Percentiles rank a stretch among this genome's conserved stretches.
Conservation (phyloP, 2,113 vertebrate genomes). For the Oceanites oceanicus region DNA sequence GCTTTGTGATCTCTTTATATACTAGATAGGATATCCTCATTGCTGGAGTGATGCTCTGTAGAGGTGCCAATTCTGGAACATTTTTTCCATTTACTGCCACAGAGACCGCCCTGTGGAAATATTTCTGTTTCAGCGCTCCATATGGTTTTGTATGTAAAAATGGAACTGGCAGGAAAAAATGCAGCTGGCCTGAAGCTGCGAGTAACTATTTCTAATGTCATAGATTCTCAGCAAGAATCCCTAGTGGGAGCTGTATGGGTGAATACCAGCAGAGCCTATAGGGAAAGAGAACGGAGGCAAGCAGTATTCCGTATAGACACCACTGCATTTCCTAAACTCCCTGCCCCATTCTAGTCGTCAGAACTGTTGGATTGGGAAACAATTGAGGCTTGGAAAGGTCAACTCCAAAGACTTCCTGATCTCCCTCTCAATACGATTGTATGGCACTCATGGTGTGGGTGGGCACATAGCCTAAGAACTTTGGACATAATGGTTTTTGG, state of each 20-base stretch:
- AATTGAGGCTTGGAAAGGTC: neutral
- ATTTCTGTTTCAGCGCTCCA: neutral
- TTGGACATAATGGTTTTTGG: neutral
- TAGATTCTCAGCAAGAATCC: neutral
- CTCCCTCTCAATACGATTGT: neutral
- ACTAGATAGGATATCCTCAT: neutral
- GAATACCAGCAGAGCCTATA: neutral
- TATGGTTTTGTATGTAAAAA: slow-evolving; percentile 18
- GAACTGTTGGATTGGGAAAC: neutral
- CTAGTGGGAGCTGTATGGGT: neutral
- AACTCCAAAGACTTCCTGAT: neutral
- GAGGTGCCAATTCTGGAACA: slow-evolving; percentile 10
- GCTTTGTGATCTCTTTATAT: neutral
- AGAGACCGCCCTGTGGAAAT: neutral
- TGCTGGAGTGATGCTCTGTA: neutral
- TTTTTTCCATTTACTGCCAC: slow-evolving; percentile 33
- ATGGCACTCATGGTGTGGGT: neutral
- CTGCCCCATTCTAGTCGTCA: neutral
- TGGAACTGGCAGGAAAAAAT: neutral
- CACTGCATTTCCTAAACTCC: neutral
- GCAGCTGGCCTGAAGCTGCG: slow-evolving; percentile 18
- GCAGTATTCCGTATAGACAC: neutral
- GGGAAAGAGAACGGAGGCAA: neutral
- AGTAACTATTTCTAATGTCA: slow-evolving; percentile 17
- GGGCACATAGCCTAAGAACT: neutral